Percentiles rank a stretch among this genome's conserved stretches.
Conservation (phyloP, 2,113 vertebrate species). For the Hyaena hyaena region DNA sequence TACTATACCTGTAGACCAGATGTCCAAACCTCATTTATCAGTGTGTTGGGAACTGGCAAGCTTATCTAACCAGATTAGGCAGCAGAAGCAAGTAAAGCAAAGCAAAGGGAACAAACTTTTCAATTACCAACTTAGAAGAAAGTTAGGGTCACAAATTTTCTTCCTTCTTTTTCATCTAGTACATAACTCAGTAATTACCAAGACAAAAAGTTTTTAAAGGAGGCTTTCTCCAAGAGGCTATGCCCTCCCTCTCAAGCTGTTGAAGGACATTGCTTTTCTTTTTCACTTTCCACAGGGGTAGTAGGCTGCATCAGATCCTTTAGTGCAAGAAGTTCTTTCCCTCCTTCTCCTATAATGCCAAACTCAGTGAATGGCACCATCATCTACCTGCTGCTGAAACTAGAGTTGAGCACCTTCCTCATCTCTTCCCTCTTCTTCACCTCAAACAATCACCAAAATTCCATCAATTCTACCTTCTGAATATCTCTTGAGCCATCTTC, state of each 20-base stretch:
- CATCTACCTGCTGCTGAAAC: background rate
- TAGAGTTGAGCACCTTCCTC: background rate
- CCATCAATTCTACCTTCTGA: background rate
- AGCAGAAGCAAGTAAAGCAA: background rate
- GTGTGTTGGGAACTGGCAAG: background rate
- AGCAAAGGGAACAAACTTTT: background rate
- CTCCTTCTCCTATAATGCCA: background rate
- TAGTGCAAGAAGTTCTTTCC: background rate
- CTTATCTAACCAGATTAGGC: conserved; percentile 9
- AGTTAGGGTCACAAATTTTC: background rate
- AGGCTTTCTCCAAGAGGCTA: conserved; percentile 32
- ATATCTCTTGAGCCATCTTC: background rate
- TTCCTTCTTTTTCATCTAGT: conserved; percentile 9
- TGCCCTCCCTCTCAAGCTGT: background rate
- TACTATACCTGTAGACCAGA: background rate
- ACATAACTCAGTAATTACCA: background rate
- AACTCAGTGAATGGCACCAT: background rate
- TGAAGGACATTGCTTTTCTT: conserved; percentile 17
- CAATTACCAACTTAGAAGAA: background rate
- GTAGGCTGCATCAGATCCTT: background rate
- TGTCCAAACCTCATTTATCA: background rate
- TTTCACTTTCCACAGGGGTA: background rate
- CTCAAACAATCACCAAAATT: background rate
- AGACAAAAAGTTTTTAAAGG: conserved; percentile 8
- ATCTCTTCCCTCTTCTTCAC: background rate